phyloP scores from a whole-genome alignment of 2,888 invertebrate genomes.

The Anagyrus pseudococci region DNA sequence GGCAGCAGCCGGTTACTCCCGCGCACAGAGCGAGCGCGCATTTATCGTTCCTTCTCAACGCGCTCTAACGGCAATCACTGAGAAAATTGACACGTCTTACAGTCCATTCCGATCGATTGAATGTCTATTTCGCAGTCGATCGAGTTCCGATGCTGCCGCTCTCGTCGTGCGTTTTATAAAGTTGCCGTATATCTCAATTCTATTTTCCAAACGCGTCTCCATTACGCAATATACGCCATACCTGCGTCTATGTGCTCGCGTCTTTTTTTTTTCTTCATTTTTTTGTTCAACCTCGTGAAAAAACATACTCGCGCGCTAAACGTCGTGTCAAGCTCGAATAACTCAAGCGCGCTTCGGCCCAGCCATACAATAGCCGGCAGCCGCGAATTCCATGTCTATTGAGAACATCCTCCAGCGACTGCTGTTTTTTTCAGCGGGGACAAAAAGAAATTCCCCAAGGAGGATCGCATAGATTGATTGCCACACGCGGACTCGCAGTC shows the following conservation, averaged over 20 bases:
- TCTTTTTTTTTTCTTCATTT: background rate
- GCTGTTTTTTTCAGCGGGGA: no score
- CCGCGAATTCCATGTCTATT: no score
- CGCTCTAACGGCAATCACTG: background rate
- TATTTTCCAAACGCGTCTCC: background rate
- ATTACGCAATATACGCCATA: background rate
- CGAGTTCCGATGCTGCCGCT: background rate
- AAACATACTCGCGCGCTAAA: background rate
- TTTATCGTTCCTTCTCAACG: background rate
- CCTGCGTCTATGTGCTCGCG: background rate
- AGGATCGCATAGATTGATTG: no score
- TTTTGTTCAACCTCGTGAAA: background rate
- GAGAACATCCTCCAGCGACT: no score
- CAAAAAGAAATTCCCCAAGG: no score
- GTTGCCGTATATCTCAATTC: background rate
- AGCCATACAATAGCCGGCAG: no score
- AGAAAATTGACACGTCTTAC: slow-evolving; percentile 26
- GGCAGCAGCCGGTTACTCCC: background rate
- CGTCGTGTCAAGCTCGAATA: no score
- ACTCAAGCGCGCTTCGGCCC: no score
- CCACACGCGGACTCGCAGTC: no score
- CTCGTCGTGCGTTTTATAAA: background rate
- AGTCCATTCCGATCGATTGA: slow-evolving; percentile 22
- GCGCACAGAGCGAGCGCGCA: background rate
- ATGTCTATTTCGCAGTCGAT: slow-evolving; percentile 29